Conservation (phyloP, 2,888 invertebrate species). For the Eupithecia exiguata region DNA sequence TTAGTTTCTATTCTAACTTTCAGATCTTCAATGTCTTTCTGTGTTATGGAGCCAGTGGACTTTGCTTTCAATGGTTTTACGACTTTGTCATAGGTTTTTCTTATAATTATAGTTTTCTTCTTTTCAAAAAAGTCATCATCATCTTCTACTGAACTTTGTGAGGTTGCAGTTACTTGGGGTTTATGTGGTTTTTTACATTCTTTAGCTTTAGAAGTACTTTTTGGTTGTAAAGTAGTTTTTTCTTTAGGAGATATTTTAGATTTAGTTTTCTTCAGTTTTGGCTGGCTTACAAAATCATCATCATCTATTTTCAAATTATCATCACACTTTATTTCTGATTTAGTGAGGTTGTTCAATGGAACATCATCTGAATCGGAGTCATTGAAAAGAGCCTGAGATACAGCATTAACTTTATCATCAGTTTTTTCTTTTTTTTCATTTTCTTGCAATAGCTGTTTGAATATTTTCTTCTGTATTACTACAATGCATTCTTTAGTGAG, state of each 20-base stretch:
- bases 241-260: slow-evolving; percentile 48
- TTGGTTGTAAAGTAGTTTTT: slow-evolving; percentile 44
- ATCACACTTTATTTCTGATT: slow-evolving; percentile 42
- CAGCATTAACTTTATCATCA: slow-evolving; percentile 27
- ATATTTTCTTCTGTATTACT: slow-evolving; percentile 73
- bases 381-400: slow-evolving; percentile 59
- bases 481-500: slow-evolving; percentile 76
- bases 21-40: slow-evolving; percentile 72
- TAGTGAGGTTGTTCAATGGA: slow-evolving; percentile 62
- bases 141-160: slow-evolving; percentile 61
- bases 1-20: slow-evolving; percentile 73
- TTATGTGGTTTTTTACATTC: slow-evolving; percentile 40
- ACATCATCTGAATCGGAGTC: slow-evolving; percentile 72
- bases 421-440: slow-evolving; percentile 34
- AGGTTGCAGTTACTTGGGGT: slow-evolving; percentile 43
- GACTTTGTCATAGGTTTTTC: slow-evolving; percentile 70
- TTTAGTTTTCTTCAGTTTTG: slow-evolving; percentile 46
- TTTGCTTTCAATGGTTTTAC: slow-evolving; percentile 67
- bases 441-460: slow-evolving; percentile 52
- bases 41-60: slow-evolving; percentile 76
- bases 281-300: slow-evolving; percentile 58
- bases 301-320: slow-evolving; percentile 50
- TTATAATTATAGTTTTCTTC: slow-evolving; percentile 69
- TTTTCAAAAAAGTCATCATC: slow-evolving; percentile 69
- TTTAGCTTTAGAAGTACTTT: slow-evolving; percentile 35